phyloP scores from a whole-genome alignment of 2,888 invertebrate genomes.

The Mesorhabditis spiculigera region DNA sequence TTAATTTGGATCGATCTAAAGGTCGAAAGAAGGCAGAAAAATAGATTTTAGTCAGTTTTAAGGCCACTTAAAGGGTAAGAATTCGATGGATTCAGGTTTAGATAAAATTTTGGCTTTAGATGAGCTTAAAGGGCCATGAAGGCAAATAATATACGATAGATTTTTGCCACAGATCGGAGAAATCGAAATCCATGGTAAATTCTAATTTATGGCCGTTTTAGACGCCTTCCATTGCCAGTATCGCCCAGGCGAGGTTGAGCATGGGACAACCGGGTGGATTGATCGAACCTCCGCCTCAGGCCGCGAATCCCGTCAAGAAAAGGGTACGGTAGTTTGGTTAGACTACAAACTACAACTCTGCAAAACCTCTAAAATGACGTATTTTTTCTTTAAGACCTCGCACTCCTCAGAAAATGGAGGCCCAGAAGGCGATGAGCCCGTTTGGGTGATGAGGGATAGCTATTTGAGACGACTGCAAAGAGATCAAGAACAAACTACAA shows the following conservation, averaged over 20 bases:
- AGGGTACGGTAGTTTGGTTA: neutral
- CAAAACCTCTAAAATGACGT: neutral
- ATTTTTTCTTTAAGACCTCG: neutral
- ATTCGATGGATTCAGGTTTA: too few species aligned
- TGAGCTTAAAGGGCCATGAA: too few species aligned
- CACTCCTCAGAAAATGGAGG: neutral
- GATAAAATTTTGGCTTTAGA: too few species aligned
- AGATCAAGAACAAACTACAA: conserved; percentile 36
- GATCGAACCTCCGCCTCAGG: neutral
- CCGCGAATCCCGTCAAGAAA: neutral
- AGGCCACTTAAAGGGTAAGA: too few species aligned
- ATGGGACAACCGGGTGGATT: neutral
- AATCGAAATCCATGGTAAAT: too few species aligned
- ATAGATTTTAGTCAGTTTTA: too few species aligned
- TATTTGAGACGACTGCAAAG: conserved; percentile 51
- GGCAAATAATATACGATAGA: too few species aligned
- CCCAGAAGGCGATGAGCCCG: conserved; percentile 32
- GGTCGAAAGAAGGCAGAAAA: too few species aligned
- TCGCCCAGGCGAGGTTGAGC: conserved; percentile 6
- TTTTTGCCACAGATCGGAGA: too few species aligned
- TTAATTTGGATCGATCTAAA: too few species aligned
- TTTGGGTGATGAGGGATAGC: conserved; percentile 55
- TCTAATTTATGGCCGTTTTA: neutral
- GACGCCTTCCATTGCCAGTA: neutral
- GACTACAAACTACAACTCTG: neutral